Conservation (phyloP, 2,888 invertebrate genomes). For the Eupithecia subumbrata region DNA sequence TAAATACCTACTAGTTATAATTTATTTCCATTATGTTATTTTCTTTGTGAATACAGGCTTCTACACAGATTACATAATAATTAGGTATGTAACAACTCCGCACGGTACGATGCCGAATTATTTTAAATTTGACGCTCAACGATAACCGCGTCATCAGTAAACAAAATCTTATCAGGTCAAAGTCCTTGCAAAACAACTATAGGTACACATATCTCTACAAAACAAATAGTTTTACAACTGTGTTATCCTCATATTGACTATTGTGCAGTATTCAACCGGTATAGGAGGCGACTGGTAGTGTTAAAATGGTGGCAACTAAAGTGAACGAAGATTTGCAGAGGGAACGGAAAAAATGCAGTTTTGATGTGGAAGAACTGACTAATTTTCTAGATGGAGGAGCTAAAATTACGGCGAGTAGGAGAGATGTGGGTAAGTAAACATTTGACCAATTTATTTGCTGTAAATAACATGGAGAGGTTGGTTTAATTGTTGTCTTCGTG, state of each 20-base stretch:
- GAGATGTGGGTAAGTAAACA: slow-evolving; percentile 60
- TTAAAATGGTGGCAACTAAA: slow-evolving; percentile 46
- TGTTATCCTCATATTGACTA: background rate
- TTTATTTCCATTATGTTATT: no score
- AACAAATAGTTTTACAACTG: background rate
- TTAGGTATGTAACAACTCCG: background rate
- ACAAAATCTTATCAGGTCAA: slow-evolving; percentile 9
- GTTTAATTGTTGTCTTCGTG: background rate
- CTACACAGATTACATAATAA: background rate
- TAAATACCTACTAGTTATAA: no score
- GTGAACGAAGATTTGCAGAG: slow-evolving; percentile 87
- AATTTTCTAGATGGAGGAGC: slow-evolving; percentile 89
- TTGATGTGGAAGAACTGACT: slow-evolving; percentile 89
- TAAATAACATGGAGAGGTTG: background rate
- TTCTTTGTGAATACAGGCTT: no score
- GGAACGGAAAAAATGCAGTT: slow-evolving; percentile 88
- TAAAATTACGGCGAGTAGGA: slow-evolving; percentile 86
- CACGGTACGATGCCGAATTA: background rate
- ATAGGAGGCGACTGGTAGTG: background rate
- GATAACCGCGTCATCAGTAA: slow-evolving; percentile 7
- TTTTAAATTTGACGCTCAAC: background rate
- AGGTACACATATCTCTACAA: background rate
- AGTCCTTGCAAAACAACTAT: background rate
- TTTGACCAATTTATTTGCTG: background rate
- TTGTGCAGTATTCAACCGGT: slow-evolving; percentile 6